A percentile compares a stretch with the other conserved stretches of the same genome.
phyloP scores from a whole-genome alignment of 2,797 vertebrate species.

The Phoebastria nigripes region DNA sequence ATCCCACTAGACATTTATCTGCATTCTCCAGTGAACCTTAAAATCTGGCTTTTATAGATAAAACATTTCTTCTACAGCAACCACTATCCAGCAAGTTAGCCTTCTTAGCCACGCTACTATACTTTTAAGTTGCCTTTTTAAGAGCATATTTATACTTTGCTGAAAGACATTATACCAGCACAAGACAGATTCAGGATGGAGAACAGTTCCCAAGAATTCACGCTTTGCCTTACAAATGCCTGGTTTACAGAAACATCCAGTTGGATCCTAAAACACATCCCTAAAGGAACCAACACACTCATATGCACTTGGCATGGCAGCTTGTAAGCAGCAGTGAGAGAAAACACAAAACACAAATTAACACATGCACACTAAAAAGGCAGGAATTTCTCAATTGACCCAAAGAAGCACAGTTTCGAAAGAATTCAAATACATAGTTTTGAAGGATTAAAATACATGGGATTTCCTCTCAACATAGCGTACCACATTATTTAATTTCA shows the following conservation, averaged over 20 bases:
- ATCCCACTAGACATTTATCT: not conserved
- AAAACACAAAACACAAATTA: constrained; percentile 6
- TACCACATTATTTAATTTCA: not conserved
- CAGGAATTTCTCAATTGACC: not conserved
- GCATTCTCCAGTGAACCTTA: not conserved
- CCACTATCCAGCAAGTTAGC: not conserved
- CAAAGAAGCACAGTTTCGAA: not conserved
- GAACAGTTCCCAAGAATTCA: constrained; percentile 16
- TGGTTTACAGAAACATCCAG: not conserved
- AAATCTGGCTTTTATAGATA: not conserved
- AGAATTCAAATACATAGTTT: not conserved
- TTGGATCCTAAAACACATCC: not conserved
- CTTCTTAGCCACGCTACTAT: not conserved
- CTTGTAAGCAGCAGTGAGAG: not conserved
- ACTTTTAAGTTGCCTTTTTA: not conserved
- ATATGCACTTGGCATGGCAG: not conserved
- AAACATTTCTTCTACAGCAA: not conserved
- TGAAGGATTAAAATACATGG: not conserved
- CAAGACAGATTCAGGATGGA: not conserved
- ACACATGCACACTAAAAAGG: not conserved
- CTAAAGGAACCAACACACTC: not conserved
- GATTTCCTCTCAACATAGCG: not conserved
- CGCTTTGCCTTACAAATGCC: not conserved
- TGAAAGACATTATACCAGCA: not conserved
- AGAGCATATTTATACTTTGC: not conserved